Conservation (phyloP, 2,113 vertebrate genomes). For the Chitala chitala region DNA sequence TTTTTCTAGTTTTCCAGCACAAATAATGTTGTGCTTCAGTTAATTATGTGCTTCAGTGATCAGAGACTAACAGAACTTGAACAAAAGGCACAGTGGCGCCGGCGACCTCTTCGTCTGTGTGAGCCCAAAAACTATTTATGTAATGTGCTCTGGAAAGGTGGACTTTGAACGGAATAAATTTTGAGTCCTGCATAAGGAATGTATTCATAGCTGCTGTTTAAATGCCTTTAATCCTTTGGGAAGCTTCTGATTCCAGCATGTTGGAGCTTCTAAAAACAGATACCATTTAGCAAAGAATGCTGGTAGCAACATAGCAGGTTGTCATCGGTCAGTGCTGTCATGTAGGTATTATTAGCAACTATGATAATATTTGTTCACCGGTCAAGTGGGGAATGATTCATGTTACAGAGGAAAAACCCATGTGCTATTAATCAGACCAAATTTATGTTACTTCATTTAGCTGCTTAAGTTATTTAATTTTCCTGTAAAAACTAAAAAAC, state of each 20-base stretch:
- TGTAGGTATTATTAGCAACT: background rate
- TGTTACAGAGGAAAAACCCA: background rate
- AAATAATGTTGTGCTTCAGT: background rate
- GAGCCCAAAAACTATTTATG: background rate
- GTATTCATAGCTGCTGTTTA: background rate
- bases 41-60: too few species aligned
- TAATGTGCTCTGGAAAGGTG: background rate
- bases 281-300: background rate
- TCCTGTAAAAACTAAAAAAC: background rate
- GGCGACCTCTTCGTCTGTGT: background rate
- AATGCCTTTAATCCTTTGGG: background rate
- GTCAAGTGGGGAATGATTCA: background rate
- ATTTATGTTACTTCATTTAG: background rate
- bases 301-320: background rate
- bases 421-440: background rate
- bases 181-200: background rate
- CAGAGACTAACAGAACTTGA: too few species aligned
- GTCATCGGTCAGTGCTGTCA: too few species aligned
- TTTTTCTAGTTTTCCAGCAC: too few species aligned
- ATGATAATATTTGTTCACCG: background rate
- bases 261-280: conserved; percentile 3
- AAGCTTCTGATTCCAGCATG: background rate
- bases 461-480: background rate
- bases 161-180: background rate
- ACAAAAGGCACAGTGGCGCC: too few species aligned